Percentiles rank a stretch among this genome's conserved stretches.
Conservation (phyloP, 2,113 vertebrate genomes). For the Rhea pennata region DNA sequence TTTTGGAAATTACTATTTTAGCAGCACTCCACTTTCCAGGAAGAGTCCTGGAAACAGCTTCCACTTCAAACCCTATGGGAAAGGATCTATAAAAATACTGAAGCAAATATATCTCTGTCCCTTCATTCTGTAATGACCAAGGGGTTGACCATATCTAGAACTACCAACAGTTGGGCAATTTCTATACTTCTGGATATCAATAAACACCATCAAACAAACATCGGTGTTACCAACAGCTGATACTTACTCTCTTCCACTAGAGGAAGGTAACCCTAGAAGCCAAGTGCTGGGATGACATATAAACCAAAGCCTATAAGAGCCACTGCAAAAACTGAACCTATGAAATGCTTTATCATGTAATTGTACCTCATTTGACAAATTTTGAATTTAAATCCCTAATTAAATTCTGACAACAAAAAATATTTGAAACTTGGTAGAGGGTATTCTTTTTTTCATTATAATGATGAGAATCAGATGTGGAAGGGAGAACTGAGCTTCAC, state of each 20-base stretch:
- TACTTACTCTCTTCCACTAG: neutral
- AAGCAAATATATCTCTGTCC: neutral
- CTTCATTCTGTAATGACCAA: neutral
- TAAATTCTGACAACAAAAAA: neutral
- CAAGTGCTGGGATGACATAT: neutral
- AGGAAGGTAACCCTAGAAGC: neutral
- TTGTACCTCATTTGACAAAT: neutral
- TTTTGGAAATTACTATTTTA: neutral
- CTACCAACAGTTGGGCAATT: neutral
- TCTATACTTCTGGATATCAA: neutral
- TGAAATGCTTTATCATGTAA: neutral
- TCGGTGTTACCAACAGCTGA: neutral
- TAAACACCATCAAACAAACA: neutral
- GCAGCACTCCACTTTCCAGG: neutral
- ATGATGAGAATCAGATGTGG: too few species aligned
- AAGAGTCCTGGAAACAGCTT: neutral
- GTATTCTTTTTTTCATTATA: neutral
- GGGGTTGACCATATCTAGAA: rapidly evolving
- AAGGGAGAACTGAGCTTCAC: neutral
- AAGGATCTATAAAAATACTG: neutral
- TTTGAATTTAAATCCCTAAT: neutral
- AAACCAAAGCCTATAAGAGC: neutral
- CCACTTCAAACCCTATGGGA: neutral
- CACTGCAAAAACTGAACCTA: neutral
- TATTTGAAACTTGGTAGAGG: too few species aligned